Percentiles rank a stretch among this genome's conserved stretches.
Conservation (phyloP, 2,113 vertebrate species). For the Colinus virginianus region DNA sequence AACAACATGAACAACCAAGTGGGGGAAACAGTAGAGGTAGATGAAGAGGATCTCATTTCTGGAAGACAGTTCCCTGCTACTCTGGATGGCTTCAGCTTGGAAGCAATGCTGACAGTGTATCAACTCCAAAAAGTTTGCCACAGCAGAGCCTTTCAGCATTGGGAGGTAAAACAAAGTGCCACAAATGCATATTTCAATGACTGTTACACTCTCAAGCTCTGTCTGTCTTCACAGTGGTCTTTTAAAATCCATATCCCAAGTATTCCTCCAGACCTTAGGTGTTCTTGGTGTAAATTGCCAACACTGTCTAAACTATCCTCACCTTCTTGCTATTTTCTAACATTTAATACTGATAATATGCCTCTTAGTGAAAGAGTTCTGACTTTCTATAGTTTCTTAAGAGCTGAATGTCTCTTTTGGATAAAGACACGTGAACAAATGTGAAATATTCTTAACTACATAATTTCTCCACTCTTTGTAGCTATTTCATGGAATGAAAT, state of each 20-base stretch:
- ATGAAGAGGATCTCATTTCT: constrained; percentile 77
- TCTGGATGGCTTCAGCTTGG: constrained; percentile 81
- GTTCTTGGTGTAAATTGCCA: not conserved
- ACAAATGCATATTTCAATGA: not conserved
- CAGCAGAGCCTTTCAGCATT: constrained; percentile 85
- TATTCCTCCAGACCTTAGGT: not conserved
- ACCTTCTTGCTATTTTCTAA: not conserved
- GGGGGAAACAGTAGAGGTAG: constrained; percentile 71
- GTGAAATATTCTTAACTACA: not conserved
- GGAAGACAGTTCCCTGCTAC: constrained; percentile 76
- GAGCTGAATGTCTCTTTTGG: not conserved
- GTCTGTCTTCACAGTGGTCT: not conserved
- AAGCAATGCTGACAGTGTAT: constrained; percentile 85
- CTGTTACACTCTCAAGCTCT: not conserved
- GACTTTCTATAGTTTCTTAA: not conserved
- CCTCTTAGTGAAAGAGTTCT: not conserved
- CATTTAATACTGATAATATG: not conserved
- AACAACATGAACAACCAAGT: constrained; percentile 76
- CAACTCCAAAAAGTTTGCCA: constrained; percentile 89
- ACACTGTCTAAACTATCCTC: not conserved
- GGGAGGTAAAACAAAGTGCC: constrained; percentile 79
- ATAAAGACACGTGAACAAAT: accelerated
- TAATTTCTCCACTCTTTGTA: not conserved
- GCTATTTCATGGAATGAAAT: not conserved
- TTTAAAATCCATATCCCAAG: not conserved